Evolutionary conservation across 2,888 invertebrate species (phyloP), one percentile per base, ranked within the genome.

Genomic region (Matsumyia berberina): DNA sequence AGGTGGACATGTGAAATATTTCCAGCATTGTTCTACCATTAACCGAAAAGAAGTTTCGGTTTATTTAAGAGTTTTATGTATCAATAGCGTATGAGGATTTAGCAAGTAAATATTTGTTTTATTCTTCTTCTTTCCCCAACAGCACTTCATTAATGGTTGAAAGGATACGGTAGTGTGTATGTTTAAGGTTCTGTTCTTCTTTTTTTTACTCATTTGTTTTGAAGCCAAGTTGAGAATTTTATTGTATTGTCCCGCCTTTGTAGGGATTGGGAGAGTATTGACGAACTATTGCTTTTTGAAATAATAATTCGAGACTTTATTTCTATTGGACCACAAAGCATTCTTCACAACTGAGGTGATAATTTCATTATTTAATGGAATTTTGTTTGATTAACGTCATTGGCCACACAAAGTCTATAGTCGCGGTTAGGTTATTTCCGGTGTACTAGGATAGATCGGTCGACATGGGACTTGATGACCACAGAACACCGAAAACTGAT

Each of bases 1-100:
- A 76, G 76, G 76, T 81, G 80, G 74, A 70, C 62, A 81, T 81
- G 69, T 57, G 76, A 81, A 81, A 69, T 69, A 74, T 57, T 55
- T 76, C 62, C 6, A 12, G 6, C n/a, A 58, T 73, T 80, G 73
- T 67, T 80, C 29, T 35, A 44, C 58, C 57, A 73, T 73, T 73
- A 73, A 73, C 53, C 64, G 64, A 74, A 29, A 31, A 64, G 42
- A 76, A 51, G 15, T 67, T 55, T 67, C 58, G 49, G 67, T 67
- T 67, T 67, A 51, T 57, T 67, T 77, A 51, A 77, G 58, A 67
- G 42, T 37, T 51, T 24, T 35, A 49, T 37, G 37, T 0, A 29
- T 37, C 11, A 57, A 8, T 19, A 1, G 17, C n/a, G 37, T 39
- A 15, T 51, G 39, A 66, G 39, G 66, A 66, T 66, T 49, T 66